Percentiles rank a stretch among this genome's conserved stretches.
phyloP scores from a whole-genome alignment of 2,113 vertebrate species.

The Dipodomys ordii region DNA sequence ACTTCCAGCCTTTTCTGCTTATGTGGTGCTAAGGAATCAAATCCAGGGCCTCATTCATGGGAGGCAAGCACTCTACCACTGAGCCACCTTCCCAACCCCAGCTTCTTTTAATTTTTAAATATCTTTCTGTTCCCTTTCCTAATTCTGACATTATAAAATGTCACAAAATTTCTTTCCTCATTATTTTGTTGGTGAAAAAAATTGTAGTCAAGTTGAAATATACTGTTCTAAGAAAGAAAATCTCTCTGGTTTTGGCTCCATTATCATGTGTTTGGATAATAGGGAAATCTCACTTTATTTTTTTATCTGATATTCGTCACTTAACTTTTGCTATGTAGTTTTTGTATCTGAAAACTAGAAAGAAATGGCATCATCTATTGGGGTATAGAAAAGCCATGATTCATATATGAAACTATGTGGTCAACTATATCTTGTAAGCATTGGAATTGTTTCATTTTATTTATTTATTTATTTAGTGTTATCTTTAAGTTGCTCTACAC shows the following conservation, averaged over 20 bases:
- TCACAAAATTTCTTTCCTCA: not conserved
- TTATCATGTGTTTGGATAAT: constrained; percentile 12
- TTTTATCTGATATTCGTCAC: not conserved
- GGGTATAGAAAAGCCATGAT: not conserved
- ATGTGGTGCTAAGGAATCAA: no score
- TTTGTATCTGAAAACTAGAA: constrained; percentile 9
- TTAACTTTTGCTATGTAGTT: not conserved
- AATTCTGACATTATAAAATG: not conserved
- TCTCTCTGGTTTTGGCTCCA: not conserved
- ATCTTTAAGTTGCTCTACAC: no score
- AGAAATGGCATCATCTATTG: not conserved
- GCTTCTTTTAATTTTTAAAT: not conserved
- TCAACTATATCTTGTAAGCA: no score
- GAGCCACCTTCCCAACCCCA: no score
- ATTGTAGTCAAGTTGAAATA: not conserved
- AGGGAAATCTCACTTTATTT: not conserved
- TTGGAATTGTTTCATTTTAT: no score
- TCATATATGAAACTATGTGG: not conserved
- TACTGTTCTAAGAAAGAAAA: constrained; percentile 11
- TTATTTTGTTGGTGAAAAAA: not conserved
- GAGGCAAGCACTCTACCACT: no score
- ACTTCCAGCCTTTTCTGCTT: no score
- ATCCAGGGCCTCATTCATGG: no score
- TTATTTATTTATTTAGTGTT: no score
- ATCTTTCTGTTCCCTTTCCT: not conserved